Percentiles rank a stretch among this genome's conserved stretches.
Evolutionary conservation across 30 jellyfish, hydroid and myxozoan species (phyloP).

Genomic region (Aurelia coerulea): DNA sequence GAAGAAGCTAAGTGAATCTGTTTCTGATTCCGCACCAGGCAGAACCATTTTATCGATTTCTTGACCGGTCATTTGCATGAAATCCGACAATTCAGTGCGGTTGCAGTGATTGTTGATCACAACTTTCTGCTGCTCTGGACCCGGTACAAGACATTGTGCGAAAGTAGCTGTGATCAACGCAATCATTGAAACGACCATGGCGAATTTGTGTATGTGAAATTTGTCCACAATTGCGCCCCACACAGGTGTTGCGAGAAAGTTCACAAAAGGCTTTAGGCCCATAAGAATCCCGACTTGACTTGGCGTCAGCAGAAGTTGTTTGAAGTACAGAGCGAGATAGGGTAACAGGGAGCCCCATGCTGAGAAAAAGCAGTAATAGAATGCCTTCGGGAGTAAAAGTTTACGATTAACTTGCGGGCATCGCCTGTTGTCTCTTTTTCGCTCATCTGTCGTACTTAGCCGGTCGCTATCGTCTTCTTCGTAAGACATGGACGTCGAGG

Average conservation of each 20-base stretch:
- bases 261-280: conserved; percentile 96
- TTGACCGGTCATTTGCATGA: conserved; percentile 87
- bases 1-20: conserved; percentile 76
- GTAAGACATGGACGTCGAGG: conserved; percentile 10
- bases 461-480: conserved; percentile 86
- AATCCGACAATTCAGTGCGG: conserved; percentile 93
- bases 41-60: conserved; percentile 96
- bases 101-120: conserved; percentile 90
- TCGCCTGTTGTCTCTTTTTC: conserved; percentile 69
- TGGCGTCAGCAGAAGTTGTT: conserved; percentile 90
- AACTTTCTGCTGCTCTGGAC: conserved; percentile 92
- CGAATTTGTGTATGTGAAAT: conserved; percentile 78
- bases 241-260: conserved; percentile 93
- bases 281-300: conserved; percentile 95
- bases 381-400: conserved; percentile 87
- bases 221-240: conserved; percentile 98
- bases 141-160: conserved; percentile 89
- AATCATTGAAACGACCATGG: conserved; percentile 76
- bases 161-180: conserved; percentile 88
- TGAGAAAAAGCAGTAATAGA: conserved; percentile 89
- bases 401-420: conserved; percentile 94
- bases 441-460: conserved; percentile 86
- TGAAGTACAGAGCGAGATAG: conserved; percentile 90
- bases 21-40: conserved; percentile 58
- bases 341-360: conserved; percentile 97